phyloP scores from a whole-genome alignment of 2,797 vertebrate genomes.

The Pachyuromys duprasi region DNA sequence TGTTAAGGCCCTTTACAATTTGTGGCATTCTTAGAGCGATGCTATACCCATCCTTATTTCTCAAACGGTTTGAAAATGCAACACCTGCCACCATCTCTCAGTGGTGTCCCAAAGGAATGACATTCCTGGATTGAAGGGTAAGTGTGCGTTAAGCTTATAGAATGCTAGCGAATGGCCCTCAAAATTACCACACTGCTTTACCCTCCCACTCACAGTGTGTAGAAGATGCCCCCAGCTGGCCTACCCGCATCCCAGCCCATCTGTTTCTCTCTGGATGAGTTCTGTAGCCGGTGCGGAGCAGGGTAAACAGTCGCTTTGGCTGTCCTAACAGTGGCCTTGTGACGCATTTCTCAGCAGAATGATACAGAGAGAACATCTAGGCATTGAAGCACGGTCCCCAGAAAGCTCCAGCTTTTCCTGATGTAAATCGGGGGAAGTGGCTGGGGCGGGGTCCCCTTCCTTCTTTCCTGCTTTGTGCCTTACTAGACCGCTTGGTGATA shows the following conservation, averaged over 20 bases:
- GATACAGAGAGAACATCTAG: background rate
- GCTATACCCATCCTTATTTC: background rate
- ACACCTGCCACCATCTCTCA: slow-evolving; percentile 14
- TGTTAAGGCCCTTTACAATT: background rate
- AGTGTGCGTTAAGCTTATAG: background rate
- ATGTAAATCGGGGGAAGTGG: background rate
- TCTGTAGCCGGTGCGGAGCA: background rate
- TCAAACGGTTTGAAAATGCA: background rate
- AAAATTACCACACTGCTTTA: background rate
- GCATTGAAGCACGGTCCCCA: background rate
- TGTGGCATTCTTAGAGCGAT: background rate
- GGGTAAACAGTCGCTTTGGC: background rate
- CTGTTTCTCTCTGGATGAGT: background rate
- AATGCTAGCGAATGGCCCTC: slow-evolving; percentile 27
- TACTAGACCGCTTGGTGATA: background rate
- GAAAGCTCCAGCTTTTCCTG: background rate
- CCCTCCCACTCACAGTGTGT: background rate
- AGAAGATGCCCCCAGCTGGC: background rate
- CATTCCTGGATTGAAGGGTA: slow-evolving; percentile 26
- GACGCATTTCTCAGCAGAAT: slow-evolving; percentile 29
- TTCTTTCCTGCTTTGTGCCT: slow-evolving; percentile 1
- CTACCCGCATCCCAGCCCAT: background rate
- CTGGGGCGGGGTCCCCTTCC: background rate
- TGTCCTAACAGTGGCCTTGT: background rate
- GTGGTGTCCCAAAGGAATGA: background rate